Evolutionary conservation across 2,113 vertebrate genomes (phyloP), one percentile per base, ranked within the genome.

Genomic region (Otolemur garnettii): DNA sequence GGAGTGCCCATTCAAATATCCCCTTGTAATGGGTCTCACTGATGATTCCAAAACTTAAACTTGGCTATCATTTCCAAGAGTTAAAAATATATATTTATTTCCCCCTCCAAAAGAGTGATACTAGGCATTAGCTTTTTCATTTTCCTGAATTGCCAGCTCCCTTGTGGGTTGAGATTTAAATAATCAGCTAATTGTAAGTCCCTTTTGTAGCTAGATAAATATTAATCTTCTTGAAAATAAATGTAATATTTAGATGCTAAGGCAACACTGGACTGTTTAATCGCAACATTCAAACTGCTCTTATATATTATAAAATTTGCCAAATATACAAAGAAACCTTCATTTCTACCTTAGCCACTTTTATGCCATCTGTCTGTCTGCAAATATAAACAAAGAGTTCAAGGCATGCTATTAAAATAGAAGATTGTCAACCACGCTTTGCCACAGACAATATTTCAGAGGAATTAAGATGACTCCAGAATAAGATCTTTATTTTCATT

Each of bases 221-320:
- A 97, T 91, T 93, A 96, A 93, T 66, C 68, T 85, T 98, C 87
- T 93, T 91, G 86, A 97, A 97, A 97, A 97, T 84, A 59, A 96
- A 96, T 88, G 68, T 96, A 93, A 97, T 97, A 96, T 97, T 97
- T 95, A 98, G 84, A 97, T 93, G 96, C 75, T 96, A 97, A 97
- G 88, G 94, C 42, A 97, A 97, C 92, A 87, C 69, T 95, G 68
- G 72, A 96, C 90, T 96, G 68, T 95, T 98, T 97, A 98, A 98
- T 90, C 96, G 98, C 88, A 98, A 91, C 95, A 96, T 97, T 91
- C 66, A 94, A 98, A 96, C 71, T 74, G 97, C 28, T 62, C 94
- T 95, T 97, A 86, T 72, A 82, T 85, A 80, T 28, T 95, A 86
- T 87, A 93, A 97, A 97, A 98, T 69, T 89, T 88, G 60, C 97